These are phyloP conservation scores for Ferrisia virgata DNA, from an alignment of 2,888 invertebrate genomes.

Conservation along the genomic window DNA sequence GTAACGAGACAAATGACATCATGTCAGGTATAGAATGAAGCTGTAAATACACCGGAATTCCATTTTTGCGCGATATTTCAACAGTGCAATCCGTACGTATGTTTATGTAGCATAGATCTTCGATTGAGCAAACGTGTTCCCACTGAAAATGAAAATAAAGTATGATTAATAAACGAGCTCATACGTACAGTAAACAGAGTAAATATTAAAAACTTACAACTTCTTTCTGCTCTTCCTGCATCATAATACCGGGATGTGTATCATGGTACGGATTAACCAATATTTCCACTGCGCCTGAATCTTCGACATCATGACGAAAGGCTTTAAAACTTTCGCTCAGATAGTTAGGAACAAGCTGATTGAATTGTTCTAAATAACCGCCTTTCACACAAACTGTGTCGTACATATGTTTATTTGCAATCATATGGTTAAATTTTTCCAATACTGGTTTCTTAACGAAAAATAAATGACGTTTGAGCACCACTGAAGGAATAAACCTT, in stretches of 20 bases:
- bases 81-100: constrained; percentile 65
- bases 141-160: constrained; percentile 57
- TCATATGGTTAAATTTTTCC: constrained; percentile 59
- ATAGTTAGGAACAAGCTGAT: constrained; percentile 78
- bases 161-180: neutral
- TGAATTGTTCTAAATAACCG: constrained; percentile 75
- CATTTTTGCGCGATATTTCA: constrained; percentile 72
- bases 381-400: constrained; percentile 71
- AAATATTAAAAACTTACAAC: constrained; percentile 56
- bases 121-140: constrained; percentile 72
- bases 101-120: constrained; percentile 79
- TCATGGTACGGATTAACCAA: constrained; percentile 65
- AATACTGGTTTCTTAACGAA: constrained; percentile 75
- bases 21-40: constrained; percentile 60
- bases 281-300: constrained; percentile 83
- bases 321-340: constrained; percentile 71
- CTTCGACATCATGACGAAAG: constrained; percentile 68
- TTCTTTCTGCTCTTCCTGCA: constrained; percentile 62
- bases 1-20: constrained; percentile 74
- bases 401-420: constrained; percentile 52
- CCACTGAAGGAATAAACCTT: constrained; percentile 77
- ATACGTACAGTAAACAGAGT: neutral
- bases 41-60: constrained; percentile 72
- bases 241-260: constrained; percentile 65
- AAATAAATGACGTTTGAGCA: constrained; percentile 67